Evolutionary conservation across 2,113 vertebrate species (phyloP).

Genomic region (Phyllopteryx taeniolatus): DNA sequence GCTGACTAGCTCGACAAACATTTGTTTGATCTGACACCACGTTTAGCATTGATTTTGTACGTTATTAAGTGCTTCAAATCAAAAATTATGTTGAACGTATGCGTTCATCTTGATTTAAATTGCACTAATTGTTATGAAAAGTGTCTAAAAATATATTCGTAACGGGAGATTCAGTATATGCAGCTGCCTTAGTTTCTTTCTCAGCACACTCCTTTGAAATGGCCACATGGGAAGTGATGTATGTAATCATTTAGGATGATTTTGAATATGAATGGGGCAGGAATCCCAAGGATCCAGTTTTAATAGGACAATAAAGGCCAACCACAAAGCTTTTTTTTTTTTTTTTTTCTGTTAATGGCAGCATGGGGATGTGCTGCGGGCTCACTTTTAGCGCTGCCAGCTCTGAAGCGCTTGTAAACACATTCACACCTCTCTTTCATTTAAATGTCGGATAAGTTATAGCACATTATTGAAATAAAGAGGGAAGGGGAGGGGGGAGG

Average conservation of each 20-base stretch:
- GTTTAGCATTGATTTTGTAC: no score
- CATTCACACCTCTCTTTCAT: slow-evolving; percentile 76
- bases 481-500: slow-evolving; percentile 40
- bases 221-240: slow-evolving; percentile 49
- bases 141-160: not conserved
- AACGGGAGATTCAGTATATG: not conserved
- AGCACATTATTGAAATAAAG: slow-evolving; percentile 71
- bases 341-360: slow-evolving; percentile 35
- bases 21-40: not conserved
- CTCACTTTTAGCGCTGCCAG: slow-evolving; percentile 52
- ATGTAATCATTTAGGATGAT: slow-evolving; percentile 59
- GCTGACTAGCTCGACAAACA: not conserved
- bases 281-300: slow-evolving; percentile 64
- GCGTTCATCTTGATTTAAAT: not conserved
- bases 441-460: slow-evolving; percentile 74
- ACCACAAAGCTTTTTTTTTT: slow-evolving; percentile 54
- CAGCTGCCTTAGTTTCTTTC: slow-evolving; percentile 15
- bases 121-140: not conserved
- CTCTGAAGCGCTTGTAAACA: slow-evolving; percentile 67
- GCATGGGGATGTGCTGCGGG: slow-evolving; percentile 39
- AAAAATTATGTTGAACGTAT: no score
- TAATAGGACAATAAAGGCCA: slow-evolving; percentile 70
- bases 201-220: slow-evolving; percentile 44
- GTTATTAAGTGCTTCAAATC: no score
- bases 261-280: slow-evolving; percentile 59